Evolutionary conservation across 2,113 vertebrate genomes (phyloP).

Genomic region (Periophthalmus modestus): DNA sequence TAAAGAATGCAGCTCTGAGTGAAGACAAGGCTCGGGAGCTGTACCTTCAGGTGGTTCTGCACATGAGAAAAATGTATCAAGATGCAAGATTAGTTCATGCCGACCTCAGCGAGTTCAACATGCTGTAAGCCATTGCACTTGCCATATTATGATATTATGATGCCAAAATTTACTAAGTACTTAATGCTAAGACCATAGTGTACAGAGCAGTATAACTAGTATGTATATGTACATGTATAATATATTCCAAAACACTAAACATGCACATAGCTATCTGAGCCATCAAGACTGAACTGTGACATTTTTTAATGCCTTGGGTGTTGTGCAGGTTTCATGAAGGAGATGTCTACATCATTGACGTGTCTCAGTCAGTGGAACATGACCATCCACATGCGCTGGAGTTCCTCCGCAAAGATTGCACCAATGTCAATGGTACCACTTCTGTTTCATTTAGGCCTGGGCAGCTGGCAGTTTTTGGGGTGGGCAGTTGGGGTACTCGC

Average conservation of each 20-base stretch:
- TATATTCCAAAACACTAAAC: too few relatives aligned
- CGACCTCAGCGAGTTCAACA: slow-evolving; percentile 98
- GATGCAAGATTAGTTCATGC: slow-evolving; percentile 92
- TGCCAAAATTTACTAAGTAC: too few relatives aligned
- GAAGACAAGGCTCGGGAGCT: slow-evolving; percentile 90
- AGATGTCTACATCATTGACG: slow-evolving; percentile 88
- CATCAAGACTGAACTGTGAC: background rate
- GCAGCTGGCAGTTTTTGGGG: too few relatives aligned
- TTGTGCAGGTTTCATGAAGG: slow-evolving; percentile 84
- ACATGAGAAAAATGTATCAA: slow-evolving; percentile 95
- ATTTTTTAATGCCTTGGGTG: background rate
- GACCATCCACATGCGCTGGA: slow-evolving; percentile 94
- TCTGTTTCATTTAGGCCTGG: background rate
- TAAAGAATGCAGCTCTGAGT: slow-evolving; percentile 88
- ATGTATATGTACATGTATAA: too few relatives aligned
- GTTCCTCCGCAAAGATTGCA: slow-evolving; percentile 95
- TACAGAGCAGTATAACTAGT: too few relatives aligned
- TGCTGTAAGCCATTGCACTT: slow-evolving; percentile 81
- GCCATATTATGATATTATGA: background rate
- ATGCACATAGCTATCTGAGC: too few relatives aligned
- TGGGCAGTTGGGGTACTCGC: too few relatives aligned
- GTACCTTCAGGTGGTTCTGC: slow-evolving; percentile 89
- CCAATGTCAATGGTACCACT: slow-evolving; percentile 85
- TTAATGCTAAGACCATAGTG: too few relatives aligned
- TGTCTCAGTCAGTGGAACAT: slow-evolving; percentile 95